phyloP scores from a whole-genome alignment of 2,113 vertebrate species.

The Plecotus auritus region DNA sequence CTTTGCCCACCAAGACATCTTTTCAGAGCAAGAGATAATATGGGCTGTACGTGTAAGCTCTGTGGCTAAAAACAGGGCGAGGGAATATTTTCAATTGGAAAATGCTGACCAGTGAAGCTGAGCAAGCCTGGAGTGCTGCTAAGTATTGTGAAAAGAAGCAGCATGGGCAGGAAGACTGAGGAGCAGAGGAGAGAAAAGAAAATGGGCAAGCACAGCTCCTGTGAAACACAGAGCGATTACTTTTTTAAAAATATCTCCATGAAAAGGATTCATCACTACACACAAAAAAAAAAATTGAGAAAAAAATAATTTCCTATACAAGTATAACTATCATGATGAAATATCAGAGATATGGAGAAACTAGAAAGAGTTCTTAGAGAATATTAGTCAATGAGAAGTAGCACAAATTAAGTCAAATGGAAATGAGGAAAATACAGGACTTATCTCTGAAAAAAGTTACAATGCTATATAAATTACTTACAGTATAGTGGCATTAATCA shows the following conservation, averaged over 20 bases:
- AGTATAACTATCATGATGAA: constrained; percentile 51
- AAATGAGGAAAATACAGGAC: constrained; percentile 11
- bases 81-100: constrained; percentile 12
- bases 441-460: constrained; percentile 31
- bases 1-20: not conserved
- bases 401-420: constrained; percentile 44
- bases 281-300: not conserved
- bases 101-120: not conserved
- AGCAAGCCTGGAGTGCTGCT: not conserved
- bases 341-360: constrained; percentile 60
- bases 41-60: not conserved
- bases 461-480: constrained; percentile 18
- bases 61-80: not conserved
- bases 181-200: not conserved
- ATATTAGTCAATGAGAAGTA: constrained; percentile 28
- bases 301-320: constrained; percentile 62
- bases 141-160: constrained; percentile 15
- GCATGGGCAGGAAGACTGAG: not conserved
- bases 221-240: constrained; percentile 34
- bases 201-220: not conserved
- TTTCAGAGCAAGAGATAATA: not conserved
- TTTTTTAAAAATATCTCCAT: constrained; percentile 48
- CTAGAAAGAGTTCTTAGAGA: constrained; percentile 16
- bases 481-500: not conserved
- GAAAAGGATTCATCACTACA: constrained; percentile 46